Evolutionary conservation across 92 coral and sea anemone species (phyloP).

Genomic region (Diadumene lineata): DNA sequence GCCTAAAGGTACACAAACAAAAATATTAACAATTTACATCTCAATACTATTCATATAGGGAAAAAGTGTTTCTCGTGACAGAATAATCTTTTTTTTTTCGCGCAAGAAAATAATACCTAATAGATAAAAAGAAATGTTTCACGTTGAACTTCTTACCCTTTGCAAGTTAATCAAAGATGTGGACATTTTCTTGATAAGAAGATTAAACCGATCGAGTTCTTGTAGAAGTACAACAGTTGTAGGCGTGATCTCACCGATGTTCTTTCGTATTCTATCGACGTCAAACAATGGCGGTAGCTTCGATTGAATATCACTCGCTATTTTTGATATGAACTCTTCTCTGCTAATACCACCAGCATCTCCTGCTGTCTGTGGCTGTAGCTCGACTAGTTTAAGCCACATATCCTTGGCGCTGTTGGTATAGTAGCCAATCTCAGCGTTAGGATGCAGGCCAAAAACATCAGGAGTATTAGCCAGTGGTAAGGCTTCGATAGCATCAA

Average conservation of each 20-base stretch:
- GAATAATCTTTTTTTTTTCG: too few relatives aligned
- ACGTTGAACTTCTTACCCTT: slow-evolving; percentile 66
- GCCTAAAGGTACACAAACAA: slow-evolving; percentile 57
- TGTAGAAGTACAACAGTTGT: slow-evolving; percentile 94
- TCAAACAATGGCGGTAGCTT: slow-evolving; percentile 94
- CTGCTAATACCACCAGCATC: slow-evolving; percentile 97
- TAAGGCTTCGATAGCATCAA: slow-evolving; percentile 77
- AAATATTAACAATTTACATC: too few relatives aligned
- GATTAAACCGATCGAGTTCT: slow-evolving; percentile 94
- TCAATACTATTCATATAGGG: too few relatives aligned
- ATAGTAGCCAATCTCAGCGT: slow-evolving; percentile 99
- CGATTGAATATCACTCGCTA: slow-evolving; percentile 95
- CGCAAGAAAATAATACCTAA: too few relatives aligned
- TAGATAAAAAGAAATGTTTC: too few relatives aligned
- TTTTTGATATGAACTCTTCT: slow-evolving; percentile 95
- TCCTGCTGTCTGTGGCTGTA: slow-evolving; percentile 99
- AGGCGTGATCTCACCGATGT: slow-evolving; percentile 80
- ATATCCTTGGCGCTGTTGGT: slow-evolving; percentile 98
- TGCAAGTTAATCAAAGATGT: slow-evolving; percentile 92
- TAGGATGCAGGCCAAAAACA: slow-evolving; percentile 98
- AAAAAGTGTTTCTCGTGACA: too few relatives aligned
- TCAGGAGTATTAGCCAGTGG: slow-evolving; percentile 99
- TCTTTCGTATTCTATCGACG: slow-evolving; percentile 86
- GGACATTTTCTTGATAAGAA: slow-evolving; percentile 89
- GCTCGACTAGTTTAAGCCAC: slow-evolving; percentile 97